phyloP scores from a whole-genome alignment of 2,113 vertebrate species.

The Tetraodon nigroviridis region DNA sequence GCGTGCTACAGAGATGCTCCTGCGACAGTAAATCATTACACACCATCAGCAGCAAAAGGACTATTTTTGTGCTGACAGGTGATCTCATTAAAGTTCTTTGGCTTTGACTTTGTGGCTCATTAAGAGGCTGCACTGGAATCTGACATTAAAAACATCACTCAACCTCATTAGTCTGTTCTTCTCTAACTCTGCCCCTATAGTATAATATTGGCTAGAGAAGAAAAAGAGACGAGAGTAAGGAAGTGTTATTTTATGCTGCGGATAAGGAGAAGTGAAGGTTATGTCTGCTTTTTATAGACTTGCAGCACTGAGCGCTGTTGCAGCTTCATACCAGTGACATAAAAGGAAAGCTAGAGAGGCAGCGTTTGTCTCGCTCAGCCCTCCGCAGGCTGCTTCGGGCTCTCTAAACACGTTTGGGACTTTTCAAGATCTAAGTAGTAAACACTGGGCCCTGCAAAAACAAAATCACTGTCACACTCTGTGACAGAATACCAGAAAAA shows the following conservation, averaged over 20 bases:
- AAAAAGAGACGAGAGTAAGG: constrained; percentile 12
- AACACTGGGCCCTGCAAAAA: constrained; percentile 46
- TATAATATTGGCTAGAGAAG: too few species aligned
- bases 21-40: too few species aligned
- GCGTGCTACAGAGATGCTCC: too few species aligned
- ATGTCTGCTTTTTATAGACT: constrained; percentile 52
- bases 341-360: constrained; percentile 53
- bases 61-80: too few species aligned
- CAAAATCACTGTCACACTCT: constrained; percentile 47
- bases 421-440: constrained; percentile 39
- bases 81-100: too few species aligned
- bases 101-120: too few species aligned
- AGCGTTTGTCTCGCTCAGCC: constrained; percentile 12
- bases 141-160: too few species aligned
- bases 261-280: constrained; percentile 20
- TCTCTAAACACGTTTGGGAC: constrained; percentile 40
- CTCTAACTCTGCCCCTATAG: too few species aligned
- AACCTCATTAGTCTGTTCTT: too few species aligned
- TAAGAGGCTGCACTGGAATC: too few species aligned
- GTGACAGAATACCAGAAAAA: constrained; percentile 10
- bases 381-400: not conserved
- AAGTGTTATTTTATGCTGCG: constrained; percentile 19
- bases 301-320: not conserved
- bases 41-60: too few species aligned
- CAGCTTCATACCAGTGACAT: constrained; percentile 56